These are phyloP conservation scores for Dynastes hyllus DNA, from an alignment of 2,888 invertebrate species.

Conservation along the genomic window DNA sequence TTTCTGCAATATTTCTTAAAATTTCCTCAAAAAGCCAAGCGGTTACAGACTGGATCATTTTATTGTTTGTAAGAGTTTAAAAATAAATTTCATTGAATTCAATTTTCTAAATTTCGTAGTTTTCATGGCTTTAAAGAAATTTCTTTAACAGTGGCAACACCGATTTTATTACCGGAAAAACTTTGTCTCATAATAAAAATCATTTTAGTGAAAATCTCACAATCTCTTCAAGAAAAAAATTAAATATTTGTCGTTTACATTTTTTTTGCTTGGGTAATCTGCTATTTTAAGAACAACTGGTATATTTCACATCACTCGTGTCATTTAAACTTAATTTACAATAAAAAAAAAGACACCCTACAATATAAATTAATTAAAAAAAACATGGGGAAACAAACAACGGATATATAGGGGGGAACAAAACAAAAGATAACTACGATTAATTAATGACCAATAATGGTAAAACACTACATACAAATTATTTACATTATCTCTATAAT, in stretches of 20 bases:
- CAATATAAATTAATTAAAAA: background rate
- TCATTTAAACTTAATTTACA: background rate
- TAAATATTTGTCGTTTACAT: background rate
- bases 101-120: too few relatives aligned
- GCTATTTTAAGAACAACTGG: background rate
- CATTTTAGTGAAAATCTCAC: background rate
- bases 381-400: too few relatives aligned
- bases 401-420: background rate
- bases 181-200: background rate
- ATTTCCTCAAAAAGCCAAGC: too few relatives aligned
- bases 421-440: background rate
- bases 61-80: too few relatives aligned
- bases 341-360: conserved; percentile 4
- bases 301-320: background rate
- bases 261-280: background rate
- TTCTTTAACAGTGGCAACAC: too few relatives aligned
- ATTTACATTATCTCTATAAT: background rate
- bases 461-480: conserved; percentile 18
- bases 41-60: too few relatives aligned
- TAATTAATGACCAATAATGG: background rate
- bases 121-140: too few relatives aligned
- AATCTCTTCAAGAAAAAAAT: background rate
- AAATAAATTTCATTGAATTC: too few relatives aligned
- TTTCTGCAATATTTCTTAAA: too few relatives aligned
- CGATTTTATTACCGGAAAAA: too few relatives aligned